Evolutionary conservation across 2,888 invertebrate species (phyloP).

Genomic region (Chromoteleia sp.): DNA sequence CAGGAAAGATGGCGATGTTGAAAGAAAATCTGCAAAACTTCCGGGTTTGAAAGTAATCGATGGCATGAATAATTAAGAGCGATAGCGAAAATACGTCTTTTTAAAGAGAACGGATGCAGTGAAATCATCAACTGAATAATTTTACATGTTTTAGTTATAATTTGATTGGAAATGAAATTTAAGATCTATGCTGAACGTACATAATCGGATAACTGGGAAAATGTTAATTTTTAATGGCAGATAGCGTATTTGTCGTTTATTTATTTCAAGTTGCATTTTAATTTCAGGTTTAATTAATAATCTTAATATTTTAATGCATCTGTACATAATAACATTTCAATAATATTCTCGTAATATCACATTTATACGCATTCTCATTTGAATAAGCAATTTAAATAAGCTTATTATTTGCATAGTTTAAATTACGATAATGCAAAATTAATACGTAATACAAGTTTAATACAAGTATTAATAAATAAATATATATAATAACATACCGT

Average conservation of each 20-base stretch:
- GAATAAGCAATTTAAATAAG: too few species aligned
- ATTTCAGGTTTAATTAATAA: too few species aligned
- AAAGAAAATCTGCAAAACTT: slow-evolving; percentile 29
- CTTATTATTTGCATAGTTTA: too few species aligned
- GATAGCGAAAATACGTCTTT: slow-evolving; percentile 37
- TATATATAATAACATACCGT: too few species aligned
- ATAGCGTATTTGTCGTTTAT: slow-evolving; percentile 2
- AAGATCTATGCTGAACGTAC: background rate
- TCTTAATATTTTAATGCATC: too few species aligned
- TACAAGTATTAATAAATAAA: too few species aligned
- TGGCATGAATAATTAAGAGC: slow-evolving; percentile 47
- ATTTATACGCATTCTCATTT: too few species aligned
- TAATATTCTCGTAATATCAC: too few species aligned
- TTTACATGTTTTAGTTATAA: slow-evolving; percentile 27
- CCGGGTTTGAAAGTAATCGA: slow-evolving; percentile 37
- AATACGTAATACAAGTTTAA: too few species aligned
- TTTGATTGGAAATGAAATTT: slow-evolving; percentile 38
- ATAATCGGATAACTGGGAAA: slow-evolving; percentile 23
- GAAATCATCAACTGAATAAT: slow-evolving; percentile 46
- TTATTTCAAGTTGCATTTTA: too few species aligned
- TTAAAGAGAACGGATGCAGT: slow-evolving; percentile 32
- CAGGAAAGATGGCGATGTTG: slow-evolving; percentile 5
- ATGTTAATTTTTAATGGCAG: slow-evolving; percentile 1
- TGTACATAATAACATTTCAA: too few species aligned
- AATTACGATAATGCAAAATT: too few species aligned